Base-by-base conservation (phyloP, 30 jellyfish, hydroid and myxozoan species). In the Rhopilema esculentum region DNA sequence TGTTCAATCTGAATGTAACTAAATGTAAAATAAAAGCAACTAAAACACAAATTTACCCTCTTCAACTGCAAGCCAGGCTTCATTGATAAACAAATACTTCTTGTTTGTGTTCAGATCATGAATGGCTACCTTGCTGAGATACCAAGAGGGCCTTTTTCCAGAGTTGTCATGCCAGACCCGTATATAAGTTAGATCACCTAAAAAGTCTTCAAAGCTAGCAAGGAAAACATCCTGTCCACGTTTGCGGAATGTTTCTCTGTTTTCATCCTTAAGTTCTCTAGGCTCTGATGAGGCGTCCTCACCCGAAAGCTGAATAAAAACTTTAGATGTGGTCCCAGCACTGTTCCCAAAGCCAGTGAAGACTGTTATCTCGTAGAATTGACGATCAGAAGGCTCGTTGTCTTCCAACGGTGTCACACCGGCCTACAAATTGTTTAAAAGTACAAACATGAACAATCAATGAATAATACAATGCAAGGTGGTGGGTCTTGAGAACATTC, bases 121-220 rank as follows among this genome's bases (percentile, higher is more conserved):
- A 4, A 94, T 79, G 49, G 93, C 87, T 19, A 94, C 97, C 49
- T 92, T 93, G 85, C 97, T 83, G 49, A 94, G 61, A 79, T 94
- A 89, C 98, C 98, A 94, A 0, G 98, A 80, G 15, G 98, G 98
- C n/a, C 72, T 84, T 64, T 94, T 94, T 16, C 98, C 98, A 0
- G 98, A 80, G 69, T 94, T 94, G 63, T 89, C 97, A 61, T 94
- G 98, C 98, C 98, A 94, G 16, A 94, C 79, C 12, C 97, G 72
- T 49, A 94, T 27, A 78, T 89, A 89, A 6, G 80, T 85, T 66
- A 94, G 72, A 77, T 89, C 97, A 8, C 98, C 98, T 64, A 94
- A 72, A 76, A 74, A 79, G 48, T 94, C 97, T 30, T 97, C 97
- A 66, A 57, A 89, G 32, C 98, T 94, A 16, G 94, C 97, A 0